These are phyloP conservation scores for Panzeria rudis DNA, from an alignment of 2,888 invertebrate species.

Conservation along the genomic window DNA sequence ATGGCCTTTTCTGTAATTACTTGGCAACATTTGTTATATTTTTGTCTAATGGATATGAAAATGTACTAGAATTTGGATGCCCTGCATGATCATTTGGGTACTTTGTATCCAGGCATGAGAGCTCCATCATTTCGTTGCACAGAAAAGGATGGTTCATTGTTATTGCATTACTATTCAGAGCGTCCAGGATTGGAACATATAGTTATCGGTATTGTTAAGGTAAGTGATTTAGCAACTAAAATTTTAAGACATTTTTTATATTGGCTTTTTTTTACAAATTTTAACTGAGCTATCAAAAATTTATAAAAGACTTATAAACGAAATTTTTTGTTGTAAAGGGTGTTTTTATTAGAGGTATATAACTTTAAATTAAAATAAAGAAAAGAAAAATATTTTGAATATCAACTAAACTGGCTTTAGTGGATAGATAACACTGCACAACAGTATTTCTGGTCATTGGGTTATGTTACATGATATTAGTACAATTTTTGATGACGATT, in stretches of 20 bases:
- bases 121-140: conserved; percentile 98
- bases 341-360: too few species aligned
- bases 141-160: conserved; percentile 94
- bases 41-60: neutral
- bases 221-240: conserved; percentile 79
- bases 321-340: too few species aligned
- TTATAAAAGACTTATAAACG: too few species aligned
- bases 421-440: too few species aligned
- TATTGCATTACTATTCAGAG: conserved; percentile 98
- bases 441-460: too few species aligned
- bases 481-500: too few species aligned
- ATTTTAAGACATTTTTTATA: neutral
- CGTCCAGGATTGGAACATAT: conserved; percentile 97
- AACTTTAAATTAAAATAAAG: too few species aligned
- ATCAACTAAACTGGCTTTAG: too few species aligned
- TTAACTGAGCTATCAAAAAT: too few species aligned
- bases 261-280: too few species aligned
- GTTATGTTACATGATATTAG: too few species aligned
- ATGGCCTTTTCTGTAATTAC: neutral
- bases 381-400: too few species aligned
- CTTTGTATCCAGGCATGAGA: conserved; percentile 96
- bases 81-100: conserved; percentile 96
- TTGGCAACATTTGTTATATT: neutral
- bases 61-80: conserved; percentile 94
- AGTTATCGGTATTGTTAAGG: conserved; percentile 98